Evolutionary conservation across 2,797 vertebrate genomes (phyloP).

Genomic region (Centropyge bicolor): DNA sequence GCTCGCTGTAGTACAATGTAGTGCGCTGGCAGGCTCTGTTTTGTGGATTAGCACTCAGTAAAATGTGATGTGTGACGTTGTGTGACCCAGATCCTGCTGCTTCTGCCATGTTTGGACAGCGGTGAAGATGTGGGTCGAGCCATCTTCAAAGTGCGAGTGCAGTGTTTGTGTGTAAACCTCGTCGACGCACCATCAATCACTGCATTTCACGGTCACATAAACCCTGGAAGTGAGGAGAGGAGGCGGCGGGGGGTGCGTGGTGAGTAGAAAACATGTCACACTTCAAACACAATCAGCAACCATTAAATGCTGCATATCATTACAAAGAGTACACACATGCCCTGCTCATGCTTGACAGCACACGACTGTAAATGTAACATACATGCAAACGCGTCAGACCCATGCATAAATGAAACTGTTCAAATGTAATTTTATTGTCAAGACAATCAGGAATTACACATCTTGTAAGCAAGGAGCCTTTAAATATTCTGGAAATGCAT

Average conservation of each 20-base stretch:
- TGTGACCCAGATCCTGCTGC: conserved; percentile 26
- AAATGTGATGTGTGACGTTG: neutral
- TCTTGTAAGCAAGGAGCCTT: neutral
- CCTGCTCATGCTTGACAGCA: conserved; percentile 4
- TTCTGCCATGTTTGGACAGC: conserved; percentile 16
- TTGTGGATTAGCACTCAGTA: neutral
- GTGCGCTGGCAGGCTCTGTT: neutral
- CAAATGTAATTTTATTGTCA: neutral
- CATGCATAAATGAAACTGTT: neutral
- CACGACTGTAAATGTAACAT: neutral
- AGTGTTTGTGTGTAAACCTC: conserved; percentile 22
- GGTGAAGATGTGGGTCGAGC: conserved; percentile 21
- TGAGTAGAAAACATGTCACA: conserved; percentile 39
- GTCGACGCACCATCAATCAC: conserved; percentile 27
- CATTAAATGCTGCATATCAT: conserved; percentile 36
- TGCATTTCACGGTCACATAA: conserved; percentile 55
- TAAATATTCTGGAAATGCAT: neutral
- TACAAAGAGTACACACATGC: conserved; percentile 15
- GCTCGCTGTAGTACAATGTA: neutral
- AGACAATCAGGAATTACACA: neutral
- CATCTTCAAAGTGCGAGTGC: neutral
- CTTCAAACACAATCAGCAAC: conserved; percentile 54
- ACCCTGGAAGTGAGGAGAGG: neutral
- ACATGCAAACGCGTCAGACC: neutral
- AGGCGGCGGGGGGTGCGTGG: neutral